These are phyloP conservation scores for Drosophila setosimentum DNA, from an alignment of 2,888 invertebrate genomes.

Conservation along the genomic window DNA sequence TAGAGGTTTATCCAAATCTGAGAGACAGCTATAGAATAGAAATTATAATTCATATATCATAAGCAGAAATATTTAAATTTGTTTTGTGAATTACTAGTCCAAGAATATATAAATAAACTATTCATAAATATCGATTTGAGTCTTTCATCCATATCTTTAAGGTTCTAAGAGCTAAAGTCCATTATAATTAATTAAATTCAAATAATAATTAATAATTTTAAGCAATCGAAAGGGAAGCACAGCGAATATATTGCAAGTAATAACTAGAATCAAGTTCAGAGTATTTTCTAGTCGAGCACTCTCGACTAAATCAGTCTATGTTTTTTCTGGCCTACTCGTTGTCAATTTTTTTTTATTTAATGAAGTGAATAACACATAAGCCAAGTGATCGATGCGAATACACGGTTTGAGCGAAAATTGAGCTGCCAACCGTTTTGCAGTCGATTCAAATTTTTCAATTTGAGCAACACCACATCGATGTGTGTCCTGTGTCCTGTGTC, in stretches of 20 bases:
- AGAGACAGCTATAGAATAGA: not conserved
- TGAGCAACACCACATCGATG: constrained; percentile 44
- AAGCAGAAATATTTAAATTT: not conserved
- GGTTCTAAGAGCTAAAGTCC: not conserved
- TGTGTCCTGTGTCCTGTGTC: constrained; percentile 24
- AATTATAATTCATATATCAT: not conserved
- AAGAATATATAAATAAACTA: no score
- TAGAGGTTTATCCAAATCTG: not conserved
- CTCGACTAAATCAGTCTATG: not conserved
- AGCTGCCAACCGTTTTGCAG: constrained; percentile 55
- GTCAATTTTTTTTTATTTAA: not conserved
- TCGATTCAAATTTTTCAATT: constrained; percentile 75
- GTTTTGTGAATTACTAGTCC: no score
- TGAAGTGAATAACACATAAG: not conserved
- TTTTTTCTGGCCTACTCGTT: not conserved
- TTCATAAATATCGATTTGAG: not conserved
- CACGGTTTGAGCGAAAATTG: constrained; percentile 59
- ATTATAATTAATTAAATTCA: no score
- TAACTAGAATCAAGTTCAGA: not conserved
- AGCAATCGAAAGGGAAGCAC: no score
- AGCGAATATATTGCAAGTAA: no score
- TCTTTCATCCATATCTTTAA: not conserved
- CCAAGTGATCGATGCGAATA: constrained; percentile 76
- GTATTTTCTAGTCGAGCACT: not conserved
- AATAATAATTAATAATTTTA: no score